phyloP scores from a whole-genome alignment of 2,888 invertebrate genomes.

The Rambutsinella grinnellia region DNA sequence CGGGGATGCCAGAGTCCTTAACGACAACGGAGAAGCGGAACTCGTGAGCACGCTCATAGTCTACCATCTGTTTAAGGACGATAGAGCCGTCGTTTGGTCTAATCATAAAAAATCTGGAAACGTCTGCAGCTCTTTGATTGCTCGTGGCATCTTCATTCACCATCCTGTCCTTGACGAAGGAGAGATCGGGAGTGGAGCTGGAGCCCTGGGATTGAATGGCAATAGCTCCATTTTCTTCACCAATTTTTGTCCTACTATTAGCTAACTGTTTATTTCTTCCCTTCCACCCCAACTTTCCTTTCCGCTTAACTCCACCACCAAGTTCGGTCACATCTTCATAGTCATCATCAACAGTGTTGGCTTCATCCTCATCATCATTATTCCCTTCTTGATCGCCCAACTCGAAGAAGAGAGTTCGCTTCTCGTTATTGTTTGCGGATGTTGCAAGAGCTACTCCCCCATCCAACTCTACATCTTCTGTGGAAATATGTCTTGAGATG shows the following conservation, averaged over 20 bases:
- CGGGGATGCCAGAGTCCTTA: constrained; percentile 86
- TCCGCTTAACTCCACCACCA: constrained; percentile 6
- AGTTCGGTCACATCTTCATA: constrained; percentile 17
- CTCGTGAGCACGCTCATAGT: constrained; percentile 80
- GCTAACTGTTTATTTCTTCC: constrained; percentile 17
- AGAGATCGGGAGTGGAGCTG: neutral
- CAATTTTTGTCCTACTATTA: neutral
- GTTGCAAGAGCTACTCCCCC: neutral
- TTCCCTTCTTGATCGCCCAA: constrained; percentile 33
- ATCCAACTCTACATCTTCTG: constrained; percentile 50
- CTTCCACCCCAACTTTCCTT: constrained; percentile 14
- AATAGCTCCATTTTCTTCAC: neutral
- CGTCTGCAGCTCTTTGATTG: constrained; percentile 69
- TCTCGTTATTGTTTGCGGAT: neutral
- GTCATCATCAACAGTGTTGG: constrained; percentile 8
- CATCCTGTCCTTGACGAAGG: constrained; percentile 49
- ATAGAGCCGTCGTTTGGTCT: constrained; percentile 81
- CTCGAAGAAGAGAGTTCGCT: constrained; percentile 25
- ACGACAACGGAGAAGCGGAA: constrained; percentile 87
- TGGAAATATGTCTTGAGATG: constrained; percentile 40
- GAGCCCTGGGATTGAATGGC: neutral
- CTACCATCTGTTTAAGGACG: constrained; percentile 82
- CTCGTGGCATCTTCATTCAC: constrained; percentile 72
- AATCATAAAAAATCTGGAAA: constrained; percentile 63
- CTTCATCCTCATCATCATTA: constrained; percentile 28